Percentiles rank a stretch among this genome's conserved stretches.
phyloP scores from a whole-genome alignment of 2,113 vertebrate species.

The Neolamprologus devosi region DNA sequence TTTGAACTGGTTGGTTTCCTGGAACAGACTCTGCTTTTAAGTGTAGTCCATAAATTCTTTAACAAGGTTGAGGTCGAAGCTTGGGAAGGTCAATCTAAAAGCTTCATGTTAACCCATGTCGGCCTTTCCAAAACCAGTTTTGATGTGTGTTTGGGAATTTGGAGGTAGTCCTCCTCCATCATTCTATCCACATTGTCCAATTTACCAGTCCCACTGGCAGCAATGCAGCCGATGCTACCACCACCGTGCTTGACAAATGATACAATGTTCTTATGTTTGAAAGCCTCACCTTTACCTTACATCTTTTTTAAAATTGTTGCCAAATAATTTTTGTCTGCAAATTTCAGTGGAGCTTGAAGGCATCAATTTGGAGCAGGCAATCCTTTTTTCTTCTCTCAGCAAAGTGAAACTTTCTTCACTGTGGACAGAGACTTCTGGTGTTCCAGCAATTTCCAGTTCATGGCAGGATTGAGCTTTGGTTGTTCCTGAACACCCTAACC shows the following conservation, averaged over 20 bases:
- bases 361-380: background rate
- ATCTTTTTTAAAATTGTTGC: rapidly evolving
- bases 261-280: background rate
- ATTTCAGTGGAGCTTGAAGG: background rate
- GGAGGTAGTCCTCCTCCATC: background rate
- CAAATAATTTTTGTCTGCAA: background rate
- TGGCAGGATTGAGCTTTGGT: background rate
- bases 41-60: background rate
- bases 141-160: background rate
- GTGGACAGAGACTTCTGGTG: background rate
- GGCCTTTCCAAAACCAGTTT: background rate
- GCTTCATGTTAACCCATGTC: rapidly evolving
- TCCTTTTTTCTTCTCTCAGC: background rate
- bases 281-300: background rate
- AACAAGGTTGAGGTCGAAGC: background rate
- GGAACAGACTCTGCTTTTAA: background rate
- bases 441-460: background rate
- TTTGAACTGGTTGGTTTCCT: background rate
- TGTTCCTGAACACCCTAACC: background rate
- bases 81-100: background rate
- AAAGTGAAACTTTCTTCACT: background rate
- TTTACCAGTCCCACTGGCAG: background rate
- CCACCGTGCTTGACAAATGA: background rate
- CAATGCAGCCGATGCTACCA: background rate
- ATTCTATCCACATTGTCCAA: background rate